Base-by-base conservation (phyloP, 1,140 invertebrate genomes). In the Agrilus planipennis region DNA sequence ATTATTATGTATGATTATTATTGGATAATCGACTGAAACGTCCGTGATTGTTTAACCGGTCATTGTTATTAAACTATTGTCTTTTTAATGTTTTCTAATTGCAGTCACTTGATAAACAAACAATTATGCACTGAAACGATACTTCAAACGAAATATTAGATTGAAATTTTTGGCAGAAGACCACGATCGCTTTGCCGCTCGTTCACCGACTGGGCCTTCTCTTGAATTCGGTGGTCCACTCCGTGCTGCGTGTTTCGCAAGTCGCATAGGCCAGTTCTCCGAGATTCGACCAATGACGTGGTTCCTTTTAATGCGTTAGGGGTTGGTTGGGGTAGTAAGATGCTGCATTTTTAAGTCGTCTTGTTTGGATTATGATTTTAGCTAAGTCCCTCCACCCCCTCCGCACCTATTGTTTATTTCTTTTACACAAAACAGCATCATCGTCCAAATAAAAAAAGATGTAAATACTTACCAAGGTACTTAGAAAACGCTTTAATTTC, bases 311-410 rank as follows among this genome's bases (percentile, higher is more conserved):
- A 48, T 47, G 37, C 41, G 41, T 44, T 41, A 32, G 28, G 28
- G 20, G 40, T 15, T 28, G 30, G 20, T 29, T 12, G 34, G 22
- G 27, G 19, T 11, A 6, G 35, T 18, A 44, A 19, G 31, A 36
- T 20, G 41, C 31, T 47, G 44, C 45, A 51, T 51, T 48, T 51
- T 51, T 48, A 39, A 46, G 46, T 29, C 29, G 40, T 31, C 36
- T 39, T 34, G 28, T 49, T 40, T 34, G 42, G 38, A 48, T 49
- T 44, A 41, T 45, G 42, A 44, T 41, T 39, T 35, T 38, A 36
- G n/a, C n/a, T n/a, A n/a, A n/a, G n/a, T n/a, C n/a, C n/a, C n/a
- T n/a, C n/a, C n/a, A n/a, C n/a, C n/a, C n/a, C n/a, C n/a, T n/a
- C n/a, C n/a, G n/a, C n/a, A n/a, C n/a, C n/a, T n/a, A n/a, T n/a